These are phyloP conservation scores for Phocides pigmalion DNA, from an alignment of 1,140 invertebrate genomes.

Conservation along the genomic window DNA sequence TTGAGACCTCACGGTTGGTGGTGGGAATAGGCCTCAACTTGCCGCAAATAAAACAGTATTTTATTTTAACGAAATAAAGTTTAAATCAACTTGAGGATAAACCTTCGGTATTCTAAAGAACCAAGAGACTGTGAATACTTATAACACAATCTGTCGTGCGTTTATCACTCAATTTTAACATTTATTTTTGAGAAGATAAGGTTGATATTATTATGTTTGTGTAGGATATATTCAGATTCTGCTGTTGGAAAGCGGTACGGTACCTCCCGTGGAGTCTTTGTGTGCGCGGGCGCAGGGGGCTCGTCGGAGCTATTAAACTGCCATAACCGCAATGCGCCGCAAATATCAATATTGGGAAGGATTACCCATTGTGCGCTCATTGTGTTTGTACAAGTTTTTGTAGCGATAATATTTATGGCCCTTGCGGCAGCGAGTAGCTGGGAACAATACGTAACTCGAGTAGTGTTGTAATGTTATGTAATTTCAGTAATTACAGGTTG, in stretches of 20 bases:
- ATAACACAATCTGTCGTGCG: conserved; percentile 3
- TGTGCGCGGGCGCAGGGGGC: conserved; percentile 20
- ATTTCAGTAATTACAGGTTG: conserved; percentile 27
- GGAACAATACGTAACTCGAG: conserved; percentile 7
- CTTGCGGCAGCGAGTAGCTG: conserved; percentile 5
- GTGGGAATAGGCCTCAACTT: background rate
- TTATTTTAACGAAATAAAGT: background rate
- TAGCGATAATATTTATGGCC: conserved; percentile 16
- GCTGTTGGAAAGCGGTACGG: background rate
- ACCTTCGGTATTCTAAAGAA: background rate
- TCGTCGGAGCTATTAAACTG: conserved; percentile 20
- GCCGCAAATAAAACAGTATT: background rate
- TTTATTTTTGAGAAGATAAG: background rate
- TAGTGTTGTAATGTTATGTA: conserved; percentile 17
- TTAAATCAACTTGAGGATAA: background rate
- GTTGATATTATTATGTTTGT: background rate
- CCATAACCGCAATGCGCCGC: conserved; percentile 30
- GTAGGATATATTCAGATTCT: conserved; percentile 4
- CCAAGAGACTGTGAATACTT: conserved; percentile 28
- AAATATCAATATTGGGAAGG: conserved; percentile 33
- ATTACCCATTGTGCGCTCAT: conserved; percentile 31
- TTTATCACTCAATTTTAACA: background rate
- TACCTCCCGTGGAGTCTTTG: conserved; percentile 19
- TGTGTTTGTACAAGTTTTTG: conserved; percentile 32
- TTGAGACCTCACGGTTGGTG: conserved; percentile 28